Evolutionary conservation across 2,888 invertebrate species (phyloP).

Genomic region (Ariolimax columbianus): DNA sequence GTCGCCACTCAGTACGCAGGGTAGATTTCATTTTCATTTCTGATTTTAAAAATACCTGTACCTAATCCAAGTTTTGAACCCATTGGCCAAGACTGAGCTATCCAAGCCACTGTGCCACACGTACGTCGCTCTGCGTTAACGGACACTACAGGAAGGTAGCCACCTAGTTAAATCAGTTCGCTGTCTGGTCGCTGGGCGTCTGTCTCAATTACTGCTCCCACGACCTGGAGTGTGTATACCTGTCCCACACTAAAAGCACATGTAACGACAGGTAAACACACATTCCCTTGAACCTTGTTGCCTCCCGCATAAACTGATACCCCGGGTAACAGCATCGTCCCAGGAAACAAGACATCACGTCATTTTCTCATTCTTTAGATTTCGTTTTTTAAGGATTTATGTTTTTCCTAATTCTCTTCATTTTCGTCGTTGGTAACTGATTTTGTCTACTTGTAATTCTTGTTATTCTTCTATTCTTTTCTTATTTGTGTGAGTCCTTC

Average conservation of each 20-base stretch:
- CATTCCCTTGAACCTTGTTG: neutral
- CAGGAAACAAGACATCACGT: neutral
- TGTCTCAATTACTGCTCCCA: neutral
- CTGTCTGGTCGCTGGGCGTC: neutral
- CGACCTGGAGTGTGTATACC: neutral
- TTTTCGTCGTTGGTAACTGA: neutral
- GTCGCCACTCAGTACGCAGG: no score
- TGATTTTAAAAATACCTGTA: no score
- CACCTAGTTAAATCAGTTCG: no score
- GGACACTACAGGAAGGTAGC: no score
- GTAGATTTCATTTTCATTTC: no score
- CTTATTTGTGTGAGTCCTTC: no score
- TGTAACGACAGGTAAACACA: neutral
- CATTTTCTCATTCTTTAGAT: neutral
- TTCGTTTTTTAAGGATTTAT: neutral
- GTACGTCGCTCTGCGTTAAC: no score
- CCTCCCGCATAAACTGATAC: neutral
- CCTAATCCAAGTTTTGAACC: no score
- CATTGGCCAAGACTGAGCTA: no score
- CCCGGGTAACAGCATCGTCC: neutral
- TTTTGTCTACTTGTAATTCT: no score
- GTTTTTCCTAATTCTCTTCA: neutral
- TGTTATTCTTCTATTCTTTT: no score
- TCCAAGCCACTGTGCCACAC: no score
- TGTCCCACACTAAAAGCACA: neutral